phyloP scores from a whole-genome alignment of 2,797 vertebrate species.

The Phataginus tetradactyla region DNA sequence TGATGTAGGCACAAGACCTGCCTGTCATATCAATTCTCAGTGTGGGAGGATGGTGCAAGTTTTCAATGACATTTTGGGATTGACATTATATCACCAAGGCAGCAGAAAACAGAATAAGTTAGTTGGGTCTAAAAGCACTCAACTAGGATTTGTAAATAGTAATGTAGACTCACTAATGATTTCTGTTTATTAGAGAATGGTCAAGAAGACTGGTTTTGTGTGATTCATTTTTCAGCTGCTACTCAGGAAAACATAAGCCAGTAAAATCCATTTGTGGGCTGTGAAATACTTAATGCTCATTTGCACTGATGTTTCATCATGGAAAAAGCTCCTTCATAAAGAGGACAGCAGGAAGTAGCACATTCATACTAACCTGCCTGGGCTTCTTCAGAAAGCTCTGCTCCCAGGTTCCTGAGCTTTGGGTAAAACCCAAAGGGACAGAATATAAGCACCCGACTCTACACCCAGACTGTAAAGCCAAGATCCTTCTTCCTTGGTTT shows the following conservation, averaged over 20 bases:
- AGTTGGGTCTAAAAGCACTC: not conserved
- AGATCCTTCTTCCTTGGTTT: not conserved
- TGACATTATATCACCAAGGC: not conserved
- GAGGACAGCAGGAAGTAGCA: not conserved
- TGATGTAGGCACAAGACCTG: not conserved
- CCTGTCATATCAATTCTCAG: not conserved
- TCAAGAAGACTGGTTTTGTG: not conserved
- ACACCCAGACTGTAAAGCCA: not conserved
- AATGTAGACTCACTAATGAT: not conserved
- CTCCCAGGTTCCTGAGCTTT: not conserved
- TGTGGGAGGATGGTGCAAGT: not conserved
- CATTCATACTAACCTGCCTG: not conserved
- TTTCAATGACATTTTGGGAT: not conserved
- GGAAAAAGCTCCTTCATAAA: not conserved
- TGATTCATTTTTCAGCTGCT: not conserved
- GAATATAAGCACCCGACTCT: not conserved
- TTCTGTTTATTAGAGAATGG: not conserved
- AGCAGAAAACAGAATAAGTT: constrained; percentile 11
- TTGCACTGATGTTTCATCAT: not conserved
- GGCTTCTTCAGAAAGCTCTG: not conserved
- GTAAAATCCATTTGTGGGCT: constrained; percentile 40
- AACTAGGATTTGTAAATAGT: constrained; percentile 25
- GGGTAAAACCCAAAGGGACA: not conserved
- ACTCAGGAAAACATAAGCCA: constrained; percentile 2
- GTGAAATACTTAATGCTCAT: constrained; percentile 2